These are phyloP conservation scores for Catalaphyllia jardinei DNA, from an alignment of 64 coral and sea anemone species.

Conservation along the genomic window DNA sequence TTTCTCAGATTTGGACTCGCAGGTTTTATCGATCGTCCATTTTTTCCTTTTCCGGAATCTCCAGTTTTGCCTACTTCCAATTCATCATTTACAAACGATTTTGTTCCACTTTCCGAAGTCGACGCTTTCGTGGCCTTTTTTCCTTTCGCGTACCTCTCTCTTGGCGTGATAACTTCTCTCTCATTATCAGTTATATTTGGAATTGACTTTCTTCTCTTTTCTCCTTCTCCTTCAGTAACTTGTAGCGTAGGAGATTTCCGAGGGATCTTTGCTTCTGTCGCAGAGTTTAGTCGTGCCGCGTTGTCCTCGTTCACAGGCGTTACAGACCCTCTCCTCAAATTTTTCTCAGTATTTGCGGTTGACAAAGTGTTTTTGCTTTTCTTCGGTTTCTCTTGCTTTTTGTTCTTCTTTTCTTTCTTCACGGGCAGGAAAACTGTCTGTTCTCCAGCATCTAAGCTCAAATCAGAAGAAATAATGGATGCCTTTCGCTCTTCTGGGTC, in stretches of 20 bases:
- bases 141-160: background rate
- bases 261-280: too few relatives aligned
- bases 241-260: background rate
- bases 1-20: background rate
- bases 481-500: background rate
- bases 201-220: background rate
- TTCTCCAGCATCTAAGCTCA: background rate
- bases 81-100: background rate
- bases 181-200: background rate
- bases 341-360: background rate
- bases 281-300: background rate
- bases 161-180: background rate
- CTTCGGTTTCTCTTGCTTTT: conserved; percentile 4
- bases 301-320: background rate
- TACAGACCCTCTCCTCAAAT: background rate
- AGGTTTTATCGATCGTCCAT: background rate
- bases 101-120: background rate
- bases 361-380: background rate
- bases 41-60: background rate
- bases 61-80: background rate
- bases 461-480: conserved; percentile 21
- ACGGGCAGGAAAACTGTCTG: background rate
- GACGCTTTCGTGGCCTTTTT: background rate
- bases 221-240: background rate
- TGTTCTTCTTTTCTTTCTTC: background rate